Base-by-base conservation (phyloP, 2,888 invertebrate genomes). In the Epistrophe eligans region DNA sequence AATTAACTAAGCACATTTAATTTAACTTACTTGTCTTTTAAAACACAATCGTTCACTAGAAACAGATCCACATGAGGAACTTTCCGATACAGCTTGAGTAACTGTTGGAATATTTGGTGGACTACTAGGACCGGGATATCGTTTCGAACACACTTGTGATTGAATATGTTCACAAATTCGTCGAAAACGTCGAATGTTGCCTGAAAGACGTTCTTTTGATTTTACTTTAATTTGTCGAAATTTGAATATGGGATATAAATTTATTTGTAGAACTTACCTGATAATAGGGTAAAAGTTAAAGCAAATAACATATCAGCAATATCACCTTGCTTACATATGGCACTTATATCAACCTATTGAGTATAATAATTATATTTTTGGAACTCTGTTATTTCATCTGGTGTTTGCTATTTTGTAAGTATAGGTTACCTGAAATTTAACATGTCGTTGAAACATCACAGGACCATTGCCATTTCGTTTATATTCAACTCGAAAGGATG, bases 401-500 rank as follows among this genome's bases (percentile, higher is more conserved):
- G n/a, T n/a, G n/a, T n/a, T 32, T 6, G 32, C 4, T 32, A 32
- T 32, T 4, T 32, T 0, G 32, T 7, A 4, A 0, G 5, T 24
- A 3, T 24, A 35, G 9, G 8, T 35, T 45, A 94, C 95, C 95
- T 99, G 99, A 94, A 99, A 98, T 88, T 98, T 94, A 35, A 99
- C 98, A 93, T 99, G 99, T 89, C 99, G 94, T 91, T 99, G 98
- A 92, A 99, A 99, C 97, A 99, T 98, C 85, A 98, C 98, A 28
- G 98, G 97, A 74, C 98, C 98, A 89, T 98, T 97, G 58, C 97
- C 97, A 24, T 97, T 98, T 66, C 99, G 94, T 92, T 98, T 98
- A 94, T 99, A 99, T 92, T 99, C 99, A 80, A 99, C 99, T 74
- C 98, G 95, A 94, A 99, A 99, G 48, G 99, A 98, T 95, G 98